A percentile compares a stretch with the other conserved stretches of the same genome.
phyloP scores from a whole-genome alignment of 2,888 invertebrate species.

The Volucella zonaria region DNA sequence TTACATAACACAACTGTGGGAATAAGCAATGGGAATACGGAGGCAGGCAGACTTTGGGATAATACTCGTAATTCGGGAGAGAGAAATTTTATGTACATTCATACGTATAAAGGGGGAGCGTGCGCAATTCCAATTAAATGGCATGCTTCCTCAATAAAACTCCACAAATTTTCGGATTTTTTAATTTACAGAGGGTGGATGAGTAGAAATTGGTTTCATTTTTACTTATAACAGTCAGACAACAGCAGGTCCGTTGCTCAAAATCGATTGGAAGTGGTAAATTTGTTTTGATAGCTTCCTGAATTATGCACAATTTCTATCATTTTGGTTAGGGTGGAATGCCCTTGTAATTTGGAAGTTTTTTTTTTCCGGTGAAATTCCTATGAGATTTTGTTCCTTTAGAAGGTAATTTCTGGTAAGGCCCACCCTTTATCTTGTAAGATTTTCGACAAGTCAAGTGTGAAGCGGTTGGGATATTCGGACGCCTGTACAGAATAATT shows the following conservation, averaged over 20 bases:
- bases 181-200: constrained; percentile 15
- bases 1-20: constrained; percentile 60
- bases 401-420: no score
- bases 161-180: constrained; percentile 4
- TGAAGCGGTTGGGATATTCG: no score
- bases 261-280: constrained; percentile 34
- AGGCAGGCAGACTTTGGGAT: constrained; percentile 16
- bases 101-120: constrained; percentile 42
- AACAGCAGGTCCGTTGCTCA: neutral
- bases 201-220: constrained; percentile 11
- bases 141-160: constrained; percentile 51
- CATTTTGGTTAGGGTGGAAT: constrained; percentile 10
- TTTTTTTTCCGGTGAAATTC: neutral
- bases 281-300: constrained; percentile 43
- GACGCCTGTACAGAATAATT: no score
- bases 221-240: no score
- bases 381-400: neutral
- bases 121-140: constrained; percentile 53
- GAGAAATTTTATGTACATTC: neutral
- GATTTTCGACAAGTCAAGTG: no score
- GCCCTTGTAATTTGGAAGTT: no score
- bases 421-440: no score
- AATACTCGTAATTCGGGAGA: neutral
- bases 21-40: constrained; percentile 1
- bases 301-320: constrained; percentile 3